These are phyloP conservation scores for Dicranocentrus wangi DNA, from an alignment of 2,888 invertebrate species.

Conservation along the genomic window DNA sequence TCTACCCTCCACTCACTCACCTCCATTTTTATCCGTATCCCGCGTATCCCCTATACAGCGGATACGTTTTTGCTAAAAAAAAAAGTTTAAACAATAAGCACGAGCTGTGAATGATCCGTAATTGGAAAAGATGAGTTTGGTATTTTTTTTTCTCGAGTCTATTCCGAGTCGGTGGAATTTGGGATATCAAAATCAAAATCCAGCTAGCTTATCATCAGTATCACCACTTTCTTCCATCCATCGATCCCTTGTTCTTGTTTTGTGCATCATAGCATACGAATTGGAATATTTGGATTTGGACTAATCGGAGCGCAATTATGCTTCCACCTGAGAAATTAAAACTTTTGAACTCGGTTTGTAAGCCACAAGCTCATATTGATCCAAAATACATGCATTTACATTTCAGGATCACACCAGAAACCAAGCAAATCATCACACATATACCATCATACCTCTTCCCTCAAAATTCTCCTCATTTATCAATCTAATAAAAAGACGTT, in stretches of 20 bases:
- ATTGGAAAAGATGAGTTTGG: conserved; percentile 49
- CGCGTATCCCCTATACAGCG: neutral
- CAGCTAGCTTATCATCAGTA: neutral
- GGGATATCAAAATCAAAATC: neutral
- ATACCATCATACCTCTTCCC: neutral
- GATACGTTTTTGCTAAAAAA: conserved; percentile 43
- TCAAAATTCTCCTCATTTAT: conserved; percentile 46
- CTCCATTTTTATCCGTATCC: too few species aligned
- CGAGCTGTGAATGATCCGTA: conserved; percentile 45
- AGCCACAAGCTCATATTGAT: too few species aligned
- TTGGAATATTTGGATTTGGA: too few species aligned
- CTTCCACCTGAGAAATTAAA: too few species aligned
- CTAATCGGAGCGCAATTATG: too few species aligned
- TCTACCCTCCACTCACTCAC: neutral
- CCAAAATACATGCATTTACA: too few species aligned
- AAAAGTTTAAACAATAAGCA: conserved; percentile 55
- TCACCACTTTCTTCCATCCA: neutral
- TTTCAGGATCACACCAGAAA: too few species aligned
- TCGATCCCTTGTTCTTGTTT: neutral
- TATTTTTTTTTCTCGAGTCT: conserved; percentile 18
- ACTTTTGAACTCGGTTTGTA: too few species aligned
- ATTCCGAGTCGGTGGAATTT: neutral
- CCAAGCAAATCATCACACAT: too few species aligned
- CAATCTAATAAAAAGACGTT: conserved; percentile 27
- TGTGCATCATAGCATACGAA: too few species aligned